These are phyloP conservation scores for Corapipo altera DNA, from an alignment of 2,113 vertebrate species.

Conservation along the genomic window DNA sequence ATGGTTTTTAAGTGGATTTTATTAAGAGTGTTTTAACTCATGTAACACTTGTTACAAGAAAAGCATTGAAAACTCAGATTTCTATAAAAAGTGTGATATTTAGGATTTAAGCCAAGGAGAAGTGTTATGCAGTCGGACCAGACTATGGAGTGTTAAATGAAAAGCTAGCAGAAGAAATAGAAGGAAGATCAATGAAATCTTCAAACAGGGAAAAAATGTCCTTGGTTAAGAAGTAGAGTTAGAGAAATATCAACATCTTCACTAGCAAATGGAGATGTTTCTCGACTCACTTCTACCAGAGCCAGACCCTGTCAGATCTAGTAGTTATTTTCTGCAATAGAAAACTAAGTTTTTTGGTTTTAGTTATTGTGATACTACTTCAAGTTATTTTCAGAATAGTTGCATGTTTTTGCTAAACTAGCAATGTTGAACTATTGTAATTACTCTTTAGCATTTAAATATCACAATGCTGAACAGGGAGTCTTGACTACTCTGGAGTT, in stretches of 20 bases:
- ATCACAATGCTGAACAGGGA: background rate
- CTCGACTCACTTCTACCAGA: background rate
- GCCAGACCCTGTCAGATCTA: background rate
- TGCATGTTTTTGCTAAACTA: background rate
- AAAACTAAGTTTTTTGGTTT: background rate
- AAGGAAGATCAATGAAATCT: background rate
- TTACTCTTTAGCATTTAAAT: background rate
- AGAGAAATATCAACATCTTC: background rate
- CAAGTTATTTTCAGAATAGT: background rate
- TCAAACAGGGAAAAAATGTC: background rate
- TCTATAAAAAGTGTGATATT: constrained; percentile 14
- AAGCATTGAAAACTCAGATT: background rate
- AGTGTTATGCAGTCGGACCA: background rate
- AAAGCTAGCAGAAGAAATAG: background rate
- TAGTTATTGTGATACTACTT: background rate
- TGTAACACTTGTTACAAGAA: constrained; percentile 17
- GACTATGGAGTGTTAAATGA: background rate
- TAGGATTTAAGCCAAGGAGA: constrained; percentile 25
- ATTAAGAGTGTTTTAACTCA: constrained; percentile 22
- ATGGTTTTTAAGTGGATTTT: background rate
- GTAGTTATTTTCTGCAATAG: background rate
- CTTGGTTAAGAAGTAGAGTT: background rate
- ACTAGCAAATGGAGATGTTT: background rate
- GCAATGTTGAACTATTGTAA: background rate
- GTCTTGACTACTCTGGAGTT: background rate